These are phyloP conservation scores for Schizopygopsis malacanthus DNA, from an alignment of 2,797 vertebrate species.

Conservation along the genomic window DNA sequence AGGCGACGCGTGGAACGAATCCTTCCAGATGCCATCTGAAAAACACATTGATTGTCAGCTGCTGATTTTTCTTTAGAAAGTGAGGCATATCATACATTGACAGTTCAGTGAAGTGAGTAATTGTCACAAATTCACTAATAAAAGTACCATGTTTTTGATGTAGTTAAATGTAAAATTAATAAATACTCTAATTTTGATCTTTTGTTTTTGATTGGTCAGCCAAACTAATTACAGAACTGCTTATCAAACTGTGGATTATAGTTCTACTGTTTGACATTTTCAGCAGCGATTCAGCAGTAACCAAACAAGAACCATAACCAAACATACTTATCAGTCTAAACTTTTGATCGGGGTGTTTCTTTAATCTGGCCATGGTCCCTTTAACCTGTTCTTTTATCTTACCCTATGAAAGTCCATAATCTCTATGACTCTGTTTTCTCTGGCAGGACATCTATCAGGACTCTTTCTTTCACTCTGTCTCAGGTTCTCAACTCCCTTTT, in stretches of 20 bases:
- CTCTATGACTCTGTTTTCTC: background rate
- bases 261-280: background rate
- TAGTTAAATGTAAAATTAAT: background rate
- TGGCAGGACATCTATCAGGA: background rate
- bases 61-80: background rate
- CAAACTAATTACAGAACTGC: background rate
- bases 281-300: background rate
- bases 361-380: background rate
- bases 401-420: background rate
- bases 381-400: background rate
- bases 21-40: slow-evolving; percentile 75
- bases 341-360: background rate
- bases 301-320: background rate
- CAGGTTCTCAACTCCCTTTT: background rate
- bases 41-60: slow-evolving; percentile 3
- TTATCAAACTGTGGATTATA: background rate
- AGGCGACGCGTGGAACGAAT: slow-evolving; percentile 81
- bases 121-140: background rate
- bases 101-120: background rate
- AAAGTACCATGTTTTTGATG: background rate
- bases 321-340: background rate
- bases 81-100: too few species aligned
- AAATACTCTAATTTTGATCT: background rate
- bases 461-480: background rate
- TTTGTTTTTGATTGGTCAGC: background rate